These are phyloP conservation scores for Lagorchestes hirsutus DNA, from an alignment of 2,797 vertebrate genomes.

Conservation along the genomic window DNA sequence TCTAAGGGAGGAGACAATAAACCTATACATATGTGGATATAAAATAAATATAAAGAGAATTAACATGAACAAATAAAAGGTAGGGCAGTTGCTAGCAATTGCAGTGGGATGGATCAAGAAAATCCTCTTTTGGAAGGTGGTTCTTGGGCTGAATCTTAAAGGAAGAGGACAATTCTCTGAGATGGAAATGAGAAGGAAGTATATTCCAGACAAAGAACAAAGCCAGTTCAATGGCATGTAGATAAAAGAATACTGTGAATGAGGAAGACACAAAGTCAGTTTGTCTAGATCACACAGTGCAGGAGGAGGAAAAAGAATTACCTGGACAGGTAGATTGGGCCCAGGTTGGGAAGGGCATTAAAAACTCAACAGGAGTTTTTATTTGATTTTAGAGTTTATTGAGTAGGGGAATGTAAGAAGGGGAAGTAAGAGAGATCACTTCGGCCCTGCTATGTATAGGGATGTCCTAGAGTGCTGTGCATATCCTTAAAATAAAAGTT, in stretches of 20 bases:
- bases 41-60: neutral
- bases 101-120: neutral
- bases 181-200: neutral
- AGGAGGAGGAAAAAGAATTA: neutral
- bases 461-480: neutral
- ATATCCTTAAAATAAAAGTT: neutral
- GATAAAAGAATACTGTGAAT: neutral
- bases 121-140: neutral
- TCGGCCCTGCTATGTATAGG: neutral
- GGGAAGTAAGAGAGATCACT: neutral
- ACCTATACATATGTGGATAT: neutral
- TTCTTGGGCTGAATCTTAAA: neutral
- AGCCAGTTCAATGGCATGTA: neutral
- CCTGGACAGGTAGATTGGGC: neutral
- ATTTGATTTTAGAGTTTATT: neutral
- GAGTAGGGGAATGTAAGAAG: neutral
- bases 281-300: neutral
- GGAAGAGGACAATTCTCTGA: neutral
- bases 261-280: neutral
- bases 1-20: neutral
- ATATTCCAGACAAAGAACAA: neutral
- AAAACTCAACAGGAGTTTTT: neutral
- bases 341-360: neutral
- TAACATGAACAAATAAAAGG: neutral
- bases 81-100: neutral